phyloP scores from a whole-genome alignment of 2,888 invertebrate species.

The Acleris sparsana region DNA sequence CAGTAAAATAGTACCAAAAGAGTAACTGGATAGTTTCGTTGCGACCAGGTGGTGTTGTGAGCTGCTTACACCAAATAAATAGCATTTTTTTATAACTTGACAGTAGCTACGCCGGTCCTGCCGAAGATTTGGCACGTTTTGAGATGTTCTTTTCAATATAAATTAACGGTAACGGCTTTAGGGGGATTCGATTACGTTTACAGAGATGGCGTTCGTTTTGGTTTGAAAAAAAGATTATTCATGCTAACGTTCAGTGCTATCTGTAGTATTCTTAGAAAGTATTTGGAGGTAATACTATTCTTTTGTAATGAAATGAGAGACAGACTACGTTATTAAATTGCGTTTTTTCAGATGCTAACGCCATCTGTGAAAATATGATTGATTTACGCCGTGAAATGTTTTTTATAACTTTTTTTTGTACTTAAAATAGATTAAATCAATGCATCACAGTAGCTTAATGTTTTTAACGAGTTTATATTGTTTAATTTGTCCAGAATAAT shows the following conservation, averaged over 20 bases:
- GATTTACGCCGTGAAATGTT: background rate
- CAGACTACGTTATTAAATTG: too few species aligned
- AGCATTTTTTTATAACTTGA: conserved; percentile 49
- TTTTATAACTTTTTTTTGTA: conserved; percentile 4
- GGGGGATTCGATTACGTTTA: background rate
- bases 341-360: background rate
- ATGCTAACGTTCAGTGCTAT: too few species aligned
- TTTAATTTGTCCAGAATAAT: conserved; percentile 10
- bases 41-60: conserved; percentile 50
- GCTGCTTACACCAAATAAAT: conserved; percentile 62
- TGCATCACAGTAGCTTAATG: conserved; percentile 15
- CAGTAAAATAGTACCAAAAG: background rate
- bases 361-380: background rate
- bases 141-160: conserved; percentile 64
- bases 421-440: conserved; percentile 32
- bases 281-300: too few species aligned
- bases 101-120: conserved; percentile 48
- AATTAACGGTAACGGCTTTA: conserved; percentile 28
- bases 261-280: too few species aligned
- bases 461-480: conserved; percentile 24
- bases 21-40: conserved; percentile 1
- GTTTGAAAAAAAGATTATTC: background rate
- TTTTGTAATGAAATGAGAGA: too few species aligned
- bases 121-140: conserved; percentile 55
- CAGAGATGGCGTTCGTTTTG: background rate